Conservation (phyloP, 2,888 invertebrate genomes). For the Scaptomyza flava region DNA sequence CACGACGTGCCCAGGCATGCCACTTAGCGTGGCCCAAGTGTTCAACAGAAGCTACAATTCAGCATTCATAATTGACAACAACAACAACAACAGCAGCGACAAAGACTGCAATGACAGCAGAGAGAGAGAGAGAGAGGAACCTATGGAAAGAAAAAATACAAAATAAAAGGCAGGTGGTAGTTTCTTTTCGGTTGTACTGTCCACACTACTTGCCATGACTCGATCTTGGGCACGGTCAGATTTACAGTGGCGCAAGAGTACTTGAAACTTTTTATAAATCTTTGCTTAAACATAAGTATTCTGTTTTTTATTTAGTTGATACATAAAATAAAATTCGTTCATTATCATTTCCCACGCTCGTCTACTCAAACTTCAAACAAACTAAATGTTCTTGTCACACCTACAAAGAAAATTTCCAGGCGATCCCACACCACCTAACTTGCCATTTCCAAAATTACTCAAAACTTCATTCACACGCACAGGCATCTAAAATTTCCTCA, state of each 20-base stretch:
- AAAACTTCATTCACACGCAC: slow-evolving; percentile 34
- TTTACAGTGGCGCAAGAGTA: slow-evolving; percentile 77
- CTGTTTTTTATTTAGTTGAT: background rate
- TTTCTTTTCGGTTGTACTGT: slow-evolving; percentile 75
- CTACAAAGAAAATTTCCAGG: slow-evolving; percentile 8
- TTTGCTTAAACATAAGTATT: background rate
- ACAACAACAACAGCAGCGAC: slow-evolving; percentile 49
- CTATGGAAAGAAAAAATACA: slow-evolving; percentile 56
- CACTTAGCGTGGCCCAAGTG: slow-evolving; percentile 79
- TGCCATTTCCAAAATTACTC: slow-evolving; percentile 8
- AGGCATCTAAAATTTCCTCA: slow-evolving; percentile 1
- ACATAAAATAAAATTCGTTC: too few species aligned
- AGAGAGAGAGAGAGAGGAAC: slow-evolving; percentile 37
- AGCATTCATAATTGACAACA: slow-evolving; percentile 79
- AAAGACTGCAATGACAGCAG: slow-evolving; percentile 20
- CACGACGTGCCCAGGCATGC: slow-evolving; percentile 78
- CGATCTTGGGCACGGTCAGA: slow-evolving; percentile 64
- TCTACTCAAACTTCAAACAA: background rate
- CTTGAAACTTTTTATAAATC: background rate
- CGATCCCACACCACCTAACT: slow-evolving; percentile 14
- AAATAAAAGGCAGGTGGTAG: slow-evolving; percentile 83
- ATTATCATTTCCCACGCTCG: slow-evolving; percentile 9
- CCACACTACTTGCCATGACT: slow-evolving; percentile 69
- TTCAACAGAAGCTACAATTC: slow-evolving; percentile 83
- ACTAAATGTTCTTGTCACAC: background rate